Percentiles rank a stretch among this genome's conserved stretches.
Evolutionary conservation across 2,113 vertebrate genomes (phyloP).

Genomic region (Lamprotornis superbus): DNA sequence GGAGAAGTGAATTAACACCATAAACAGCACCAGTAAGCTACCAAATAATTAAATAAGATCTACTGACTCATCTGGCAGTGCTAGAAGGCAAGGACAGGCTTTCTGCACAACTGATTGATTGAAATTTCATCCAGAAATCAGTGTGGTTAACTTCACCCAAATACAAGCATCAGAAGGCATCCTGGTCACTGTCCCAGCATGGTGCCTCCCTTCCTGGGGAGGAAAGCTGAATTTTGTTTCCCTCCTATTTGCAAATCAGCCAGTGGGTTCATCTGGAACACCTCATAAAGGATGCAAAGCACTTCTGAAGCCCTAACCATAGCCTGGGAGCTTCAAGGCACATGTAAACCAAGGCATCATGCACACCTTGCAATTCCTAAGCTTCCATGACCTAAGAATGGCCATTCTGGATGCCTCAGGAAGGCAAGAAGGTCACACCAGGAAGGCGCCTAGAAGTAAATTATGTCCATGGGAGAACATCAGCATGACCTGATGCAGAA

Average conservation of each 20-base stretch:
- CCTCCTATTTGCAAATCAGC: background rate
- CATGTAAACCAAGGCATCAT: fast-evolving
- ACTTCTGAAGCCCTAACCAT: fast-evolving
- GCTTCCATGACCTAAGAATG: background rate
- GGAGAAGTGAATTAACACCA: background rate
- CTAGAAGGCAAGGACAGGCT: background rate
- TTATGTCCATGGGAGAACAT: fast-evolving
- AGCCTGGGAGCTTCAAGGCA: background rate
- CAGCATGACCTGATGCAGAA: background rate
- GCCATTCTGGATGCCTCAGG: too few relatives aligned
- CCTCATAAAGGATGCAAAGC: fast-evolving
- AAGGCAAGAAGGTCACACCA: background rate
- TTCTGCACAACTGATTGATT: background rate
- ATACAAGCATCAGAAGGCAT: background rate
- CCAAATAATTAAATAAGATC: background rate
- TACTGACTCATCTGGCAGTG: background rate
- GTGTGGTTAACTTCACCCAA: background rate
- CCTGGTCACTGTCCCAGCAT: fast-evolving
- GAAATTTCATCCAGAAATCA: background rate
- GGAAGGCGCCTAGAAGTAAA: background rate
- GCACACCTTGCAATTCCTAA: background rate
- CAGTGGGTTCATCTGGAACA: background rate
- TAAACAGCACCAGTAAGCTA: background rate
- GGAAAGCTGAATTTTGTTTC: background rate
- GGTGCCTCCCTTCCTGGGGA: background rate